These are phyloP conservation scores for Perca schrenkii DNA, from an alignment of 2,113 vertebrate genomes.

Conservation along the genomic window DNA sequence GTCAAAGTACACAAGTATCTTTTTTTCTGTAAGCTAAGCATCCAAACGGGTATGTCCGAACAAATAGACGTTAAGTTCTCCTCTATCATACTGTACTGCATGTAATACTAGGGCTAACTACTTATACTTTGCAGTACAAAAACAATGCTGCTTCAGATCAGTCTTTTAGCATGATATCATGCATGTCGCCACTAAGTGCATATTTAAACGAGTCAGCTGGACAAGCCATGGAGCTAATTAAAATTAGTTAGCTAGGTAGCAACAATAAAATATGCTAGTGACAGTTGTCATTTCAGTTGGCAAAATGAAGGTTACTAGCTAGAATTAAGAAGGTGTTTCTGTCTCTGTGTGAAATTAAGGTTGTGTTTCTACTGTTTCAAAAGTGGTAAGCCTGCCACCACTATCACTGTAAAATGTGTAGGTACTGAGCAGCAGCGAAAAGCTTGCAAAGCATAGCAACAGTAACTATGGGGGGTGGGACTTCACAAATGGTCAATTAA, in stretches of 20 bases:
- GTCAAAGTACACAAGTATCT: too few relatives aligned
- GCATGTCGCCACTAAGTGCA: too few relatives aligned
- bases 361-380: neutral
- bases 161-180: neutral
- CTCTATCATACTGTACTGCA: neutral
- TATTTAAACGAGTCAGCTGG: too few relatives aligned
- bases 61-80: neutral
- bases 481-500: constrained; percentile 12
- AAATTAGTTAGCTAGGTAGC: neutral
- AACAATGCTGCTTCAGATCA: neutral
- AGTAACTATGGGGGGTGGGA: neutral
- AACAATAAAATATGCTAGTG: neutral
- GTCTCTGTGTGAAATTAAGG: neutral
- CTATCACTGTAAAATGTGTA: neutral
- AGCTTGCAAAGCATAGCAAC: neutral
- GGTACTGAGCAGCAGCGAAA: neutral
- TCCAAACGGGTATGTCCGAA: neutral
- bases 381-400: neutral
- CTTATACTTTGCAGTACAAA: neutral
- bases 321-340: neutral
- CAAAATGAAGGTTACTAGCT: neutral
- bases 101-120: neutral
- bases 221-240: neutral
- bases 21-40: neutral
- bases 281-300: neutral